Percentiles rank a stretch among this genome's conserved stretches.
These are phyloP conservation scores for Prosopocoilus inquinatus DNA, from an alignment of 2,888 invertebrate genomes.

Conservation along the genomic window DNA sequence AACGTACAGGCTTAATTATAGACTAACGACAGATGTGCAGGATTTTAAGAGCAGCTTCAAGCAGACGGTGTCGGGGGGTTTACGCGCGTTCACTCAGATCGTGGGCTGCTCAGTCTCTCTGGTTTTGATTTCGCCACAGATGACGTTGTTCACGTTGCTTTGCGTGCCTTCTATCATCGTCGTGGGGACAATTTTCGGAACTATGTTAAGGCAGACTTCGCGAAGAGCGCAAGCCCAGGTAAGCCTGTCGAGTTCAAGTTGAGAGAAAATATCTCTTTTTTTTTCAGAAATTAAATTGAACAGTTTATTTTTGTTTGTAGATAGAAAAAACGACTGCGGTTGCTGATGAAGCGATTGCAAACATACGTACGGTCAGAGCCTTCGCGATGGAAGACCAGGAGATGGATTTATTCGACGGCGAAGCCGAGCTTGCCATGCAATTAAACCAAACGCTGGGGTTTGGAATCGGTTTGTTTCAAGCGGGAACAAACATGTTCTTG, in stretches of 20 bases:
- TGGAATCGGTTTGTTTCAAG: constrained; percentile 91
- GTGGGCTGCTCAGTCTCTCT: constrained; percentile 74
- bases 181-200: constrained; percentile 81
- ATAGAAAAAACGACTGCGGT: constrained; percentile 82
- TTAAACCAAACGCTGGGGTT: constrained; percentile 79
- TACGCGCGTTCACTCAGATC: constrained; percentile 84
- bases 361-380: constrained; percentile 90
- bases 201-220: constrained; percentile 72
- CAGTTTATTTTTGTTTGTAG: constrained; percentile 53
- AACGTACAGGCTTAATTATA: constrained; percentile 41
- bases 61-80: constrained; percentile 86
- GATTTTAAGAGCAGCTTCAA: constrained; percentile 98
- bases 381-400: constrained; percentile 92
- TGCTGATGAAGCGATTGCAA: constrained; percentile 90
- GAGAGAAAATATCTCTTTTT: too few species aligned
- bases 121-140: constrained; percentile 83
- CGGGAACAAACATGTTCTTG: constrained; percentile 80
- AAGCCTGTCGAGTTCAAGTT: constrained; percentile 14
- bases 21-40: constrained; percentile 89
- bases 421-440: constrained; percentile 70
- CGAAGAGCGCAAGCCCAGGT: constrained; percentile 82
- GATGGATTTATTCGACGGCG: constrained; percentile 65
- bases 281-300: not conserved
- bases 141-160: constrained; percentile 81
- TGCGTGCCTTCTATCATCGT: constrained; percentile 83